These are phyloP conservation scores for Epinotia brunnichana DNA, from an alignment of 2,888 invertebrate species.

Conservation along the genomic window DNA sequence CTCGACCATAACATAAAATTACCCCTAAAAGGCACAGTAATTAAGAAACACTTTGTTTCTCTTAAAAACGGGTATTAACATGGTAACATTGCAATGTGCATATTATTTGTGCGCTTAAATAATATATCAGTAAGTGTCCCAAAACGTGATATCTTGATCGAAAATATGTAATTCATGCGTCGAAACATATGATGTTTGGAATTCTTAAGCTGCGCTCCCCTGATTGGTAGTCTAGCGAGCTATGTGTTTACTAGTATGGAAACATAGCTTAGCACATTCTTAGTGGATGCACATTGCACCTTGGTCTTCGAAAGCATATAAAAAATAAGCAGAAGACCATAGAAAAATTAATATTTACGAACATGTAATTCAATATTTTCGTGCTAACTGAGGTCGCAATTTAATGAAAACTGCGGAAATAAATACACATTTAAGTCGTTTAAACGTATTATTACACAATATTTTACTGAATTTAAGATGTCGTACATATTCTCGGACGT, in stretches of 20 bases:
- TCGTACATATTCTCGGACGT: slow-evolving; percentile 31
- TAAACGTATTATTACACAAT: slow-evolving; percentile 18
- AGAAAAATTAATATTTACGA: not conserved
- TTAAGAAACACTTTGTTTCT: slow-evolving; percentile 17
- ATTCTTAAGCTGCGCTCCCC: not conserved
- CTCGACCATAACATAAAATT: slow-evolving; percentile 14
- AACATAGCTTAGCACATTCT: not conserved
- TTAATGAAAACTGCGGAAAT: slow-evolving; percentile 17
- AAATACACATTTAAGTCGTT: slow-evolving; percentile 12
- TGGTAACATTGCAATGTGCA: slow-evolving; percentile 16
- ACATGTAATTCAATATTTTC: not conserved
- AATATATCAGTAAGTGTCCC: not conserved
- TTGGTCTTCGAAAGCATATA: not conserved
- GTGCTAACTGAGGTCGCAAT: slow-evolving; percentile 5
- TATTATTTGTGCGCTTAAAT: slow-evolving; percentile 16
- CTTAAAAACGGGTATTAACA: slow-evolving; percentile 15
- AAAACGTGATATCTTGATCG: slow-evolving; percentile 8
- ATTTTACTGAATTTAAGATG: slow-evolving; percentile 38
- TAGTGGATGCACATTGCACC: not conserved
- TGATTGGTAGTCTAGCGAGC: not conserved
- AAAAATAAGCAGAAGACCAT: not conserved
- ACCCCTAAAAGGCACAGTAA: slow-evolving; percentile 8
- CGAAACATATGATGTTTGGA: not conserved
- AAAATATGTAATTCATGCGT: not conserved
- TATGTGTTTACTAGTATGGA: not conserved